Evolutionary conservation across 2,888 invertebrate genomes (phyloP), one percentile per base, ranked within the genome.

Genomic region (Hemaris fuciformis): DNA sequence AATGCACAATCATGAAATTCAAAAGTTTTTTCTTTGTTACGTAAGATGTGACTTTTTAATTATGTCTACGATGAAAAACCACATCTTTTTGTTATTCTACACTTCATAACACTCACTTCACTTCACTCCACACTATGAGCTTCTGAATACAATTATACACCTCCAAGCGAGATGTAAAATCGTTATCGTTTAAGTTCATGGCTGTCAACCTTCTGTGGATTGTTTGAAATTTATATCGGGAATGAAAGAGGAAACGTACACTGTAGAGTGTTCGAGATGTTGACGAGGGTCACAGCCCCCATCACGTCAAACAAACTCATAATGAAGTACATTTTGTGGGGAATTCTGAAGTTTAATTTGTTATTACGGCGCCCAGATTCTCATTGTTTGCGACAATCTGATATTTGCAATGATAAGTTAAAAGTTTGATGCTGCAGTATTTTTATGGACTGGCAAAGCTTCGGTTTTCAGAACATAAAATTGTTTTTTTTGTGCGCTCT

Each of bases 321-420:
- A 81, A 84, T 81, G 72, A 77, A 81, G 75, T 75, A 75, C 73
- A 77, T 74, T 79, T 75, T 70, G 23, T 57, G 57, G 23, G 18
- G 46, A 38, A 61, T 57, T 22, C 2, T 56, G 66, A 75, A 73
- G 70, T 76, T 77, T 73, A 73, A 75, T 72, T 72, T 72, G 59
- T 45, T 42, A 13, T 59, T 4, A 53, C 10, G 31, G 53, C 53
- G 27, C 10, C 31, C 53, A 18, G 53, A 53, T 31, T 31, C 18
- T 6, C n/a, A 10, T 27, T 48, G 25, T 27, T 53, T 31, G 53
- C 4, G 53, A 31, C 8, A 10, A 27, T 48, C 2, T 48, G 48
- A 25, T 53, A 18, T 43, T 43, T 38, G 38, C n/a, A 5, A n/a
- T 38, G n/a, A 3, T 38, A 38, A n/a, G 0, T n/a, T 4, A 1